phyloP scores from a whole-genome alignment of 2,888 invertebrate species.

The Scelioninae gen. 2 region DNA sequence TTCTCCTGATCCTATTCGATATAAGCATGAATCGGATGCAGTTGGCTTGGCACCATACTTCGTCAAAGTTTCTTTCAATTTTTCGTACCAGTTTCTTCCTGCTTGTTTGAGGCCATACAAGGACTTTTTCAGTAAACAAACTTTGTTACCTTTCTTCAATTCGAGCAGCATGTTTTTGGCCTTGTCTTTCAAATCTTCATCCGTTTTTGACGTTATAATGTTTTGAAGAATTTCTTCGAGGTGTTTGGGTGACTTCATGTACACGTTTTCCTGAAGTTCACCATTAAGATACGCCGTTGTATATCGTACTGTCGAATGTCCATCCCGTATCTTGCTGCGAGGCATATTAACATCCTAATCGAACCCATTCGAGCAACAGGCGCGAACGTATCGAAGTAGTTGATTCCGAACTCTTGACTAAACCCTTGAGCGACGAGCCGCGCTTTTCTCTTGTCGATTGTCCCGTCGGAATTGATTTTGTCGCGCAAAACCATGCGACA shows the following conservation, averaged over 20 bases:
- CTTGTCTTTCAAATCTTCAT: too few species aligned
- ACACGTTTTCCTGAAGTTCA: neutral
- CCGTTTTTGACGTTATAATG: too few species aligned
- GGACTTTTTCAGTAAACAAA: slow-evolving; percentile 12
- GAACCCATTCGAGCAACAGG: slow-evolving; percentile 22
- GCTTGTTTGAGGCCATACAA: slow-evolving; percentile 61
- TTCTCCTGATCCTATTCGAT: slow-evolving; percentile 21
- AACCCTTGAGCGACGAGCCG: slow-evolving; percentile 33
- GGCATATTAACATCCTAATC: neutral
- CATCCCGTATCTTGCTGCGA: neutral
- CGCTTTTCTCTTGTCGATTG: neutral
- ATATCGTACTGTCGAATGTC: neutral
- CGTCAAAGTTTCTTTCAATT: neutral
- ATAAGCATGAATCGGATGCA: slow-evolving; percentile 52
- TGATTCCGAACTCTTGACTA: neutral
- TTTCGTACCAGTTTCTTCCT: slow-evolving; percentile 54
- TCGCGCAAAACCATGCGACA: slow-evolving; percentile 11
- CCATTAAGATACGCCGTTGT: slow-evolving; percentile 21
- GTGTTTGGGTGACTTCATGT: neutral
- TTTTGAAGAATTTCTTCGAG: neutral
- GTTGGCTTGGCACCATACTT: neutral
- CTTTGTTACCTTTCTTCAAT: neutral
- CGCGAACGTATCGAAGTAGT: slow-evolving; percentile 1
- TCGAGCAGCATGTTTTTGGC: slow-evolving; percentile 17
- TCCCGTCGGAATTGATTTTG: slow-evolving; percentile 6